Evolutionary conservation across 2,113 vertebrate species (phyloP).

Genomic region (Gambusia holbrooki): DNA sequence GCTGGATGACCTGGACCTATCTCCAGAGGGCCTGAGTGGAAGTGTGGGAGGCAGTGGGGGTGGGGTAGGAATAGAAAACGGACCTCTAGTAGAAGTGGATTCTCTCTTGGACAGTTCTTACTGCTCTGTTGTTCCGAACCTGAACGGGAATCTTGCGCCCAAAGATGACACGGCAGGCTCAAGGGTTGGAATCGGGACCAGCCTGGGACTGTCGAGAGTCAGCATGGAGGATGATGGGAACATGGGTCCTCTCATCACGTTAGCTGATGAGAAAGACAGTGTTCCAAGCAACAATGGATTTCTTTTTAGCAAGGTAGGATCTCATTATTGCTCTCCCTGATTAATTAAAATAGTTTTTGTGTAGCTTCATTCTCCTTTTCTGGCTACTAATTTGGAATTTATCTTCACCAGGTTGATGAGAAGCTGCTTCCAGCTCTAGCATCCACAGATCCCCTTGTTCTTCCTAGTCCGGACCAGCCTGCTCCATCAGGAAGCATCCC

Average conservation of each 20-base stretch:
- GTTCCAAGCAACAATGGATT: slow-evolving; percentile 90
- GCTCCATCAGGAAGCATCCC: slow-evolving; percentile 76
- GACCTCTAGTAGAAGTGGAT: slow-evolving; percentile 93
- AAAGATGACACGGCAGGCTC: slow-evolving; percentile 83
- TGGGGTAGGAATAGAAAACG: slow-evolving; percentile 90
- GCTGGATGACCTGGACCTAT: slow-evolving; percentile 96
- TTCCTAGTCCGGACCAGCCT: slow-evolving; percentile 85
- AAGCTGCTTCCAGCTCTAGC: slow-evolving; percentile 95
- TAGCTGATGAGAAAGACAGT: slow-evolving; percentile 97
- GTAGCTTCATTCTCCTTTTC: background rate
- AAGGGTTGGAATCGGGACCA: slow-evolving; percentile 56
- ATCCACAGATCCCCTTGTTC: slow-evolving; percentile 86
- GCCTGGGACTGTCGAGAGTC: slow-evolving; percentile 65
- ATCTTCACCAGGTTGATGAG: slow-evolving; percentile 82
- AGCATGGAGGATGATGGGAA: slow-evolving; percentile 85
- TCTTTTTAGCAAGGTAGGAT: slow-evolving; percentile 92
- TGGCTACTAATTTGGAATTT: background rate
- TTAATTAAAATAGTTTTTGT: background rate
- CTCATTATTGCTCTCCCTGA: background rate
- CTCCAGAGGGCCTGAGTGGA: slow-evolving; percentile 91
- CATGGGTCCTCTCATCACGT: slow-evolving; percentile 93
- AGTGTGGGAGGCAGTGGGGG: slow-evolving; percentile 85
- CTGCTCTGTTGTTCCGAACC: slow-evolving; percentile 95
- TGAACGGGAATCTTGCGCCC: slow-evolving; percentile 86
- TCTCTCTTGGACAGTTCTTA: slow-evolving; percentile 95